phyloP scores from a whole-genome alignment of 2,797 vertebrate genomes.

The Catostomus latipinnis region DNA sequence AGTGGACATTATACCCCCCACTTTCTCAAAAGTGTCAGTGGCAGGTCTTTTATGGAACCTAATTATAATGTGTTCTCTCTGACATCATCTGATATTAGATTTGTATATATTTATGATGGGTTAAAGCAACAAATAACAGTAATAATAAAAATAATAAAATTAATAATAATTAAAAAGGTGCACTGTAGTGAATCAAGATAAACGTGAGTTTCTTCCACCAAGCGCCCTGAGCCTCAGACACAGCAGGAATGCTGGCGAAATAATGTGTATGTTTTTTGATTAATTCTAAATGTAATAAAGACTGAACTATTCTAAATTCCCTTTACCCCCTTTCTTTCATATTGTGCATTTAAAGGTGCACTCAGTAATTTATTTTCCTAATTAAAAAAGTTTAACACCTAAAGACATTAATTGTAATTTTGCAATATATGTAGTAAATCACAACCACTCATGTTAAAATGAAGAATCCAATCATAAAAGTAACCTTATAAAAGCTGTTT shows the following conservation, averaged over 20 bases:
- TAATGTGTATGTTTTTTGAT: slow-evolving; percentile 58
- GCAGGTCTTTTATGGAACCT: slow-evolving; percentile 14
- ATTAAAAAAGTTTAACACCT: too few species aligned
- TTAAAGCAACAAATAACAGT: slow-evolving; percentile 5
- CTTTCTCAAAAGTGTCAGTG: slow-evolving; percentile 8
- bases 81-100: slow-evolving; percentile 3
- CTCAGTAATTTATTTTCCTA: too few species aligned
- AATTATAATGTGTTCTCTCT: slow-evolving; percentile 25
- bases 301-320: slow-evolving; percentile 59
- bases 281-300: slow-evolving; percentile 63
- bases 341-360: slow-evolving; percentile 44
- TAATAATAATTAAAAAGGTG: slow-evolving; percentile 6
- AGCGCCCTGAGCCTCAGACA: slow-evolving; percentile 27
- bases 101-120: slow-evolving; percentile 27
- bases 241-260: slow-evolving; percentile 40
- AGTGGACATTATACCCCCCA: slow-evolving; percentile 59
- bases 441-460: too few species aligned
- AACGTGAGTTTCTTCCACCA: background rate
- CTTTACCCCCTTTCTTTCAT: slow-evolving; percentile 75
- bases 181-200: slow-evolving; percentile 15
- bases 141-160: slow-evolving; percentile 5
- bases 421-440: too few species aligned
- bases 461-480: too few species aligned
- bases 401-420: too few species aligned
- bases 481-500: too few species aligned